These are phyloP conservation scores for Dolichallabes microphthalmus DNA, from an alignment of 2,113 vertebrate species.

Conservation along the genomic window DNA sequence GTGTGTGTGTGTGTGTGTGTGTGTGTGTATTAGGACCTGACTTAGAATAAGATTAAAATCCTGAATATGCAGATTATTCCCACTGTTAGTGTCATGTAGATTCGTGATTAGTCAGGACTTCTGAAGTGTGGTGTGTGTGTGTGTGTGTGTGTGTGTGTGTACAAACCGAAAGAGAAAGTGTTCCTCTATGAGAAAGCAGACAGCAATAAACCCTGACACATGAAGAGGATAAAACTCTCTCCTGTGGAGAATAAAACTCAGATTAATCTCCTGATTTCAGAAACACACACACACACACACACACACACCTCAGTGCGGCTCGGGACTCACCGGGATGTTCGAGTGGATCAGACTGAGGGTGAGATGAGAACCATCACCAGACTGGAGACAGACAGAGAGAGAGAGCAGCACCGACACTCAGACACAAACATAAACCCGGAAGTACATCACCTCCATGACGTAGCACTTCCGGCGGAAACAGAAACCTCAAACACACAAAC, in stretches of 20 bases:
- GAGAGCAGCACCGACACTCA: background rate
- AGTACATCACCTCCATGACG: constrained; percentile 28
- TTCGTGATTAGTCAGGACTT: too few species aligned
- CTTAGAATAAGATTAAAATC: too few species aligned
- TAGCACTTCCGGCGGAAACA: constrained; percentile 37
- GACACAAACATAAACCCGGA: constrained; percentile 47
- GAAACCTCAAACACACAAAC: background rate
- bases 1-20: background rate
- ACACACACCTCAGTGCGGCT: too few species aligned
- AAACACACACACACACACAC: background rate
- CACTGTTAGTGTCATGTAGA: too few species aligned
- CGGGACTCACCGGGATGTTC: background rate
- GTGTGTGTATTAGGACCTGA: background rate
- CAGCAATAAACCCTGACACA: background rate
- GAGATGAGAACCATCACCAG: background rate
- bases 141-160: background rate
- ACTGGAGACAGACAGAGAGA: too few species aligned
- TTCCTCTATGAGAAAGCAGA: background rate
- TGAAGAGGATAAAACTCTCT: background rate
- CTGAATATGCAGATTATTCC: too few species aligned
- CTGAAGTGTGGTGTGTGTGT: background rate
- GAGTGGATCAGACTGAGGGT: background rate
- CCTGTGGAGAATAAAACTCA: background rate
- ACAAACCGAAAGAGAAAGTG: constrained; percentile 47
- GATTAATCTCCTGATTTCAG: background rate